Evolutionary conservation across 2,888 invertebrate species (phyloP), one percentile per base, ranked within the genome.

Genomic region (Eulithis prunata): DNA sequence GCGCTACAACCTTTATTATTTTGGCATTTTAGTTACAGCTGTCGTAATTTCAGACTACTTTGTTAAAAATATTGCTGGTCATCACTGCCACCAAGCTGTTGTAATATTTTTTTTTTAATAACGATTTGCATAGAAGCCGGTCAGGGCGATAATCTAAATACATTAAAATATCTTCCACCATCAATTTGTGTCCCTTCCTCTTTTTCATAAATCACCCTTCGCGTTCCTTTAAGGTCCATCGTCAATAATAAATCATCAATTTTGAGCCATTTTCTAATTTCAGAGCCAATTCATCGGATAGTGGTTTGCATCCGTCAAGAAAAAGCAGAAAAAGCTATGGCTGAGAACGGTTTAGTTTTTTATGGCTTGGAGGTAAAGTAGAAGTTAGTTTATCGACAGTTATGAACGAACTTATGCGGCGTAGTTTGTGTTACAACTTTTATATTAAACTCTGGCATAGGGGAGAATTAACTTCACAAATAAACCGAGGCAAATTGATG

Each of bases 341-440:
- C 13, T 47, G n/a, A 57, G 32, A 58, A 46, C 46, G 14, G 38
- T 57, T 63, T 54, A 58, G 53, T 49, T 54, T 57, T 63, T 57
- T 64, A 64, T 49, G 47, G 46, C 46, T 54, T 21, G 21, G 7
- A 14, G 10, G 38, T 13, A 13, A 13, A 55, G 49, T 36, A 14
- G 55, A 62, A 61, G 46, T 61, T 46, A 49, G 61, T 60, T 66
- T 71, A 68, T 66, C 58, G 70, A 64, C 68, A 69, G 71, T 61
- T 63, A 65, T 60, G 51, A 53, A 55, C 54, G 53, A 64, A 57
- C 58, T 62, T 54, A 55, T 41, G 66, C 75, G 68, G 73, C 57
- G 64, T 28, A 55, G 57, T 66, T 41, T 67, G 63, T 64, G 57
- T 21, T 72, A 62, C 62, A 82, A 79, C 79, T 79, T 82, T 78